phyloP scores from a whole-genome alignment of 2,888 invertebrate species.

The Xanthia icteritia region DNA sequence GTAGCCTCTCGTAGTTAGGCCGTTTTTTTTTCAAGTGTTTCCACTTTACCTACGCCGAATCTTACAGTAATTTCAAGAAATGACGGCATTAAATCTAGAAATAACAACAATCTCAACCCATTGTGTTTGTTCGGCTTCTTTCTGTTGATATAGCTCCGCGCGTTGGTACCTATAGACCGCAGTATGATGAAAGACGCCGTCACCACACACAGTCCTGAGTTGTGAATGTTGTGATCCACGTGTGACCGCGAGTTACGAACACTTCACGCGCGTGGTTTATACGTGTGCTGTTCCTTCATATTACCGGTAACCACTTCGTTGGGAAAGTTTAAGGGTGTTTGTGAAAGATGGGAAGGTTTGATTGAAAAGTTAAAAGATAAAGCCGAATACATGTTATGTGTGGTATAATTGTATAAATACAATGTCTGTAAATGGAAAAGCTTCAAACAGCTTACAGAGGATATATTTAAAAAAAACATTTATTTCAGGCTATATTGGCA shows the following conservation, averaged over 20 bases:
- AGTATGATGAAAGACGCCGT: constrained; percentile 16
- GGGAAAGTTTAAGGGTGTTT: background rate
- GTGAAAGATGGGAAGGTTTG: background rate
- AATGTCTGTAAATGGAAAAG: background rate
- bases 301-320: background rate
- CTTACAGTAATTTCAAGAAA: background rate
- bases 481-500: background rate
- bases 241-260: constrained; percentile 11
- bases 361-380: constrained; percentile 2
- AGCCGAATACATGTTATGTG: too few species aligned
- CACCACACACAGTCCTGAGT: constrained; percentile 2
- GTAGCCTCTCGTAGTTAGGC: too few species aligned
- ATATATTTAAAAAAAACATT: background rate
- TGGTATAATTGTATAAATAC: too few species aligned
- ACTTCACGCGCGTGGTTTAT: background rate
- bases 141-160: background rate
- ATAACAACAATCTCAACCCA: background rate
- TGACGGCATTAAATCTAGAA: background rate
- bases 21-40: background rate
- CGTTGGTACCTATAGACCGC: background rate
- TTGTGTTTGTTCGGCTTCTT: background rate
- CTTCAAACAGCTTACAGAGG: background rate
- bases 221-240: constrained; percentile 7
- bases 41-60: background rate
- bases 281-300: background rate